These are phyloP conservation scores for Marronus borbonicus DNA, from an alignment of 2,888 invertebrate genomes.

Conservation along the genomic window DNA sequence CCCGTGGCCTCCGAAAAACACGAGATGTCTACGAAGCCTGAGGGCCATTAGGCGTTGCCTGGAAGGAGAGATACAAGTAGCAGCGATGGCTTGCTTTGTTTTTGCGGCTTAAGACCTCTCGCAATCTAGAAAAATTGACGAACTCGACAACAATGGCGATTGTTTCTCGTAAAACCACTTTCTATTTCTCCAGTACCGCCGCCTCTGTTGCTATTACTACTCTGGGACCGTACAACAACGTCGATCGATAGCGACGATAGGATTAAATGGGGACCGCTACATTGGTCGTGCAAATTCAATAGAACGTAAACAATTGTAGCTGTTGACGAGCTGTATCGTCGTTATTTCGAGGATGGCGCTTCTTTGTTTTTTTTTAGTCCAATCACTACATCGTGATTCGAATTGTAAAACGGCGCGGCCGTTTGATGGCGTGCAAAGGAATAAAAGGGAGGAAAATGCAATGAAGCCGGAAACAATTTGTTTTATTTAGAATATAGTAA, in stretches of 20 bases:
- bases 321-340: not conserved
- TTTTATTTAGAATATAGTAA: too few relatives aligned
- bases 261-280: not conserved
- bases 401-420: too few relatives aligned
- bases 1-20: not conserved
- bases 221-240: not conserved
- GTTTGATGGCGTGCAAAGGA: too few relatives aligned
- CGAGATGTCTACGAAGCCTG: not conserved
- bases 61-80: constrained; percentile 38
- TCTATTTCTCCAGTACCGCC: not conserved
- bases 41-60: constrained; percentile 39
- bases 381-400: too few relatives aligned
- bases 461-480: too few relatives aligned
- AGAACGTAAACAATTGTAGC: constrained; percentile 5
- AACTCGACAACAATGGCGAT: not conserved
- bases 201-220: too few relatives aligned
- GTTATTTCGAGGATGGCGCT: not conserved
- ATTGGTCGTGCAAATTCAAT: not conserved
- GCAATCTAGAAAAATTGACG: constrained; percentile 19
- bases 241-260: not conserved
- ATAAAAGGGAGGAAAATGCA: too few relatives aligned
- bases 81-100: constrained; percentile 13
- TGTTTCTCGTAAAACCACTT: constrained; percentile 11
- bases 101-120: constrained; percentile 35
- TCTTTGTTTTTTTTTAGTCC: not conserved